Conservation (phyloP, 2,888 invertebrate genomes). For the Drosophila multiciliata region DNA sequence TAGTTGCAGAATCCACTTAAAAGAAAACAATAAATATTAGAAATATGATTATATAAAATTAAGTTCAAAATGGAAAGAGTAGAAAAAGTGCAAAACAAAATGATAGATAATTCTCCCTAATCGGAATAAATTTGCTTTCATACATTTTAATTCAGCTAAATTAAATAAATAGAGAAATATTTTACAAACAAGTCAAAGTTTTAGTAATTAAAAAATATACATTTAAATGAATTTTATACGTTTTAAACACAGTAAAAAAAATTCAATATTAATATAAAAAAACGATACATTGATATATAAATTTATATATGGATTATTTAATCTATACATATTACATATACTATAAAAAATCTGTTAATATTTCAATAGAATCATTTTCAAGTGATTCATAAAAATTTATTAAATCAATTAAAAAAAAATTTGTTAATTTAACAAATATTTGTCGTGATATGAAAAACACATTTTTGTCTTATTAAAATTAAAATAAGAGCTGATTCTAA, state of each 20-base stretch:
- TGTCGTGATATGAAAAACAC: background rate
- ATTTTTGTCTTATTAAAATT: background rate
- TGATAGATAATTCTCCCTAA: background rate
- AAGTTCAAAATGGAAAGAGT: background rate
- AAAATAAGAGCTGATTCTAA: background rate
- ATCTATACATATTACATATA: background rate
- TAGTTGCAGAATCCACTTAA: background rate
- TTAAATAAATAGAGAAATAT: background rate
- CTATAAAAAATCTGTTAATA: background rate
- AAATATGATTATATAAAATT: background rate
- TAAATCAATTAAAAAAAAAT: background rate
- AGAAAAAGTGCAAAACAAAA: background rate
- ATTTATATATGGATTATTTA: background rate
- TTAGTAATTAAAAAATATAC: background rate
- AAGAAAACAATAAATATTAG: background rate
- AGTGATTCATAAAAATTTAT: background rate
- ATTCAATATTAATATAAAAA: background rate
- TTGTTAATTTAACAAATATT: background rate
- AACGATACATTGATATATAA: background rate
- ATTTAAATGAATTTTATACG: background rate
- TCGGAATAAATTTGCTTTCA: background rate
- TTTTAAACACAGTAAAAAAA: background rate
- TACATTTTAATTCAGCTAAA: background rate
- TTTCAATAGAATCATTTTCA: background rate
- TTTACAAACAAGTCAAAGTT: background rate